These are phyloP conservation scores for Erethizon dorsatum DNA, from an alignment of 2,797 vertebrate genomes.

Conservation along the genomic window DNA sequence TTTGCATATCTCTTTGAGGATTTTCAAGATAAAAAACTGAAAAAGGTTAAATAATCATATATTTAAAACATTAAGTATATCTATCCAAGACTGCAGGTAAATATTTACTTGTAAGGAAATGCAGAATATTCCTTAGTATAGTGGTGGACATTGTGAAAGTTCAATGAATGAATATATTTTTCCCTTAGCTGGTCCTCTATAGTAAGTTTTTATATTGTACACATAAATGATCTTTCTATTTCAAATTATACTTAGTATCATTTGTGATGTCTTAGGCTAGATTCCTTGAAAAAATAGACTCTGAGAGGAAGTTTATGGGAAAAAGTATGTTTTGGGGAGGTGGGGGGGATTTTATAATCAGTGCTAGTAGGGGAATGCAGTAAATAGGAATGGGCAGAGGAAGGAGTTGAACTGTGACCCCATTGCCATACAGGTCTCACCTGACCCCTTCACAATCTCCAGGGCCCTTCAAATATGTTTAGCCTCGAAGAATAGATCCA, in stretches of 20 bases:
- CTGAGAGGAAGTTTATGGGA: background rate
- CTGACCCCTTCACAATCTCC: background rate
- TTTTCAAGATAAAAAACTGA: conserved; percentile 18
- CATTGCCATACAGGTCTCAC: background rate
- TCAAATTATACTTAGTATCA: conserved; percentile 45
- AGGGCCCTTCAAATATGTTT: background rate
- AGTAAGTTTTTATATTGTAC: background rate
- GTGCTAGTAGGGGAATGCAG: background rate
- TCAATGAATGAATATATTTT: conserved; percentile 28
- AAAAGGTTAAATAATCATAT: conserved; percentile 30
- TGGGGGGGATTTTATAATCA: conserved; percentile 36
- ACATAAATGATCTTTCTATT: conserved; percentile 34
- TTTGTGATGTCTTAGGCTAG: background rate
- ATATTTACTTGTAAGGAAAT: conserved; percentile 51
- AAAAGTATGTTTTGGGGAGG: background rate
- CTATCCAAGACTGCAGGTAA: conserved; percentile 9
- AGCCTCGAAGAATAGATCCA: background rate
- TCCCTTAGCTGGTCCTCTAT: background rate
- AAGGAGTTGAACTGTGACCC: background rate
- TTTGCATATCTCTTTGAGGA: conserved; percentile 30
- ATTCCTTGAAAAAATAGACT: conserved; percentile 58
- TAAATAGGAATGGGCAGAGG: background rate
- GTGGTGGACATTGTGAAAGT: background rate
- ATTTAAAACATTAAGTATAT: conserved; percentile 24
- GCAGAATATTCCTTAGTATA: background rate